These are phyloP conservation scores for Hyposoter dolosus DNA, from an alignment of 2,888 invertebrate genomes.

Conservation along the genomic window DNA sequence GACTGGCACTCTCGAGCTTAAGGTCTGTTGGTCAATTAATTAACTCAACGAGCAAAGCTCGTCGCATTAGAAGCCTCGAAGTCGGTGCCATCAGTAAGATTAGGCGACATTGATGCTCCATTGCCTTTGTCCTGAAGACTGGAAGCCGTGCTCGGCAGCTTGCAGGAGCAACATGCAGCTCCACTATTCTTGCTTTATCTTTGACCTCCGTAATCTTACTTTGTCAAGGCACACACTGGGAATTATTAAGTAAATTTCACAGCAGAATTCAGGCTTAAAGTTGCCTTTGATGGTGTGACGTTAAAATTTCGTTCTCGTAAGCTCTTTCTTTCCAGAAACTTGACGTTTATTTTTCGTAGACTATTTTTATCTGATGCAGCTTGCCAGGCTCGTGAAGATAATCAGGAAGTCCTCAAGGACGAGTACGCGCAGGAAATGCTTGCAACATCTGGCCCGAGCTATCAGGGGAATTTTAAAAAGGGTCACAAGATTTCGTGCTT, in stretches of 20 bases:
- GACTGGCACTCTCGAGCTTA: background rate
- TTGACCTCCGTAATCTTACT: slow-evolving; percentile 7
- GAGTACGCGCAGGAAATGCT: slow-evolving; percentile 14
- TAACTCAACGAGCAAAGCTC: slow-evolving; percentile 78
- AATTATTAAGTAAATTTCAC: background rate
- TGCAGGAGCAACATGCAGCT: background rate
- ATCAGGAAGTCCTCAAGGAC: background rate
- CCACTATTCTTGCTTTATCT: slow-evolving; percentile 22
- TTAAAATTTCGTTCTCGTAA: background rate
- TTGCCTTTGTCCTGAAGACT: slow-evolving; percentile 7
- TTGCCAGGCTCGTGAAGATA: slow-evolving; percentile 1
- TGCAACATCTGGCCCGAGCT: slow-evolving; percentile 1
- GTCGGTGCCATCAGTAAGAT: slow-evolving; percentile 56
- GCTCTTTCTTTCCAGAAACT: background rate
- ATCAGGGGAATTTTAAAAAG: slow-evolving; percentile 15
- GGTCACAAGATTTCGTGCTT: slow-evolving; percentile 13
- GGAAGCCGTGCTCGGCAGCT: slow-evolving; percentile 21
- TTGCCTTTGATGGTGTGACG: background rate
- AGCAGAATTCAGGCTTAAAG: background rate
- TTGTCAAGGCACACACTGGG: background rate
- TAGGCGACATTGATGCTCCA: slow-evolving; percentile 49
- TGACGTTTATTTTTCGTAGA: background rate
- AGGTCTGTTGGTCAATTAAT: slow-evolving; percentile 76
- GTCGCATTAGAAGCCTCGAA: slow-evolving; percentile 71
- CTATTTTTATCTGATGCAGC: background rate